These are phyloP conservation scores for Eulemur rufifrons DNA, from an alignment of 2,113 vertebrate genomes.

Conservation along the genomic window DNA sequence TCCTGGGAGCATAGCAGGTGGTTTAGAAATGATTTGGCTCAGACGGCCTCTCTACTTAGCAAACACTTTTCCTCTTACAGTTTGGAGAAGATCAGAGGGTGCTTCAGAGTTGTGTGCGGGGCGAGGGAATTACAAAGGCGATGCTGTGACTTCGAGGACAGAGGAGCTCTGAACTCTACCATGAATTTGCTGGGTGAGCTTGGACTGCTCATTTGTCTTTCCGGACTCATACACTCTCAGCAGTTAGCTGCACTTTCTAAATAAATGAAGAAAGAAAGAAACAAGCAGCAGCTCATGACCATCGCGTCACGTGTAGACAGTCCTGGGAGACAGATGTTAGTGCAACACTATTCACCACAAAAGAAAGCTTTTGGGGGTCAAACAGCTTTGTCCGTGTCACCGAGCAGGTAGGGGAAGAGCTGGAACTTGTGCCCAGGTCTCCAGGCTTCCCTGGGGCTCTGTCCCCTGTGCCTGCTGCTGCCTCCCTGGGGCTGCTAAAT, in stretches of 20 bases:
- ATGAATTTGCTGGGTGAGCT: not conserved
- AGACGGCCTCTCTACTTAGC: not conserved
- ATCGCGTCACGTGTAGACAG: not conserved
- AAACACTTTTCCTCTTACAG: not conserved
- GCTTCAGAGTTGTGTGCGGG: not conserved
- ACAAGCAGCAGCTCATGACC: not conserved
- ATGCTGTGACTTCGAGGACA: not conserved
- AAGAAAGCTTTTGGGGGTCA: not conserved
- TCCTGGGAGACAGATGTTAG: not conserved
- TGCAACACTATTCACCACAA: rapidly evolving
- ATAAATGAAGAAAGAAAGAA: not conserved
- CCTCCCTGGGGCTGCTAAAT: not conserved
- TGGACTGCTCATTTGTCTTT: not conserved
- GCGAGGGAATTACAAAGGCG: not conserved
- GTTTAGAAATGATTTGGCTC: not conserved
- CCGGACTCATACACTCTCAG: not conserved
- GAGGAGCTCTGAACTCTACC: not conserved
- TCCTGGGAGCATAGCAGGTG: not conserved
- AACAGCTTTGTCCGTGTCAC: not conserved
- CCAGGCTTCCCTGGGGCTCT: not conserved
- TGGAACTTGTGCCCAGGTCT: not conserved
- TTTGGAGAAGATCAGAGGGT: not conserved
- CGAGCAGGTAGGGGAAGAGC: not conserved
- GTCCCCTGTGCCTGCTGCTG: rapidly evolving
- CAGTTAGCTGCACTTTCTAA: not conserved